Base-by-base conservation (phyloP, 2,888 invertebrate genomes). In the Apamea monoglypha region DNA sequence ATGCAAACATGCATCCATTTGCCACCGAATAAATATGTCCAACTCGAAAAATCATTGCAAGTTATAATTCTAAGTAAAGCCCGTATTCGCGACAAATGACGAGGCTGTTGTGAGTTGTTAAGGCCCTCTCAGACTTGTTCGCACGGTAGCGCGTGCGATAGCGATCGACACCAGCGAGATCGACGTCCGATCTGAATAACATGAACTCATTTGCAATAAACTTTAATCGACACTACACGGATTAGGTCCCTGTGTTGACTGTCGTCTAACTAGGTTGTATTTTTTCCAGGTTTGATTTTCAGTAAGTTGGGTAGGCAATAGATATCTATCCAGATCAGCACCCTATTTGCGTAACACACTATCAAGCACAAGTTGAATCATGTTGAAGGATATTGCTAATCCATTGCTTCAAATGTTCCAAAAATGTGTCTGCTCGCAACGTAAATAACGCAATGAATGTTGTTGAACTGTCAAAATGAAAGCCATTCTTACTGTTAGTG, bases 1-100 rank as follows among this genome's bases (percentile, higher is more conserved):
- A 64, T 36, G 36, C 12, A 25, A 21, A 64, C 18, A 29, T 67
- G 21, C 8, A 14, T 44, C 63, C 2, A 18, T 29, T 61, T 61
- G 4, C 5, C 16, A 12, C 14, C 29, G 6, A 56, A 63, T 56
- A 21, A 64, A 64, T n/a, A 56, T 21, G 21, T 53, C 44, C 16
- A 70, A 53, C 18, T 40, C n/a, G 7, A 66, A 67, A 70, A 71
- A 67, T 36, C 63, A 25, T 36, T 40, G 14, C 53, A 53, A 72
- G 44, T 53, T 53, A 81, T 72, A 77, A 72, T 82, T 82, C 72
- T 61, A 56, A 74, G 85, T 78, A 78, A 82, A 85, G 29, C 66
- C 32, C 21, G 72, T 84, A 70, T 81, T 82, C 59, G 70, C 79
- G 85, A 85, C 82, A 82, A 76, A 84, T 82, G 79, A 85, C 73